Evolutionary conservation across 2,797 vertebrate genomes (phyloP), one percentile per base, ranked within the genome.

Genomic region (Melanogrammus aeglefinus): DNA sequence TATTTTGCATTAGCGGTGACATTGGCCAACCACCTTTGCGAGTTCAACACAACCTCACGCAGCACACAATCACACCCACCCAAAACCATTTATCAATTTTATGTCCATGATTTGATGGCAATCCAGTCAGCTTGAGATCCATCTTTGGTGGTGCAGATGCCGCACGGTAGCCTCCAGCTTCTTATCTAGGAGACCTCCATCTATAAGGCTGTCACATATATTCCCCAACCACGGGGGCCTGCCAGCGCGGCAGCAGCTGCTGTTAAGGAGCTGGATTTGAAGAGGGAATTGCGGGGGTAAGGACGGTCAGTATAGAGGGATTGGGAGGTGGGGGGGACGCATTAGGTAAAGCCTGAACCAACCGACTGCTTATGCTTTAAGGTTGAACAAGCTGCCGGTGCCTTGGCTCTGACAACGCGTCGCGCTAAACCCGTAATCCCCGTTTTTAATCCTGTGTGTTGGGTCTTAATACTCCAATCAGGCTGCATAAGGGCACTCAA

Each of bases 391-490:
- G 76, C 76, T 71, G 69, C 75, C 13, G 77, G 74, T 71, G 69
- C 73, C 16, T 75, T n/a, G 21, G 77, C 77, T 77, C 73, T 70
- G 51, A 27, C 51, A 77, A 83, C 78, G 70, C 79, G 29, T 75
- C 47, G 38, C 39, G 31, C 73, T 82, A 84, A 86, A 91, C 86
- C 85, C 81, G 80, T 82, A 87, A 89, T 85, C 79, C 83, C 74
- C 18, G 51, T 74, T 87, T 87, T 88, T 84, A 87, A 89, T 90
- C 86, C 80, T 72, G 78, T 72, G 80, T 63, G 74, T 77, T 75
- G 76, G 80, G 87, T 88, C 81, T 84, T 90, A 90, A 85, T 86
- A 85, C 80, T 83, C 73, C 79, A 89, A 89, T 91, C 86, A 89
- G 85, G 81, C 77, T 80, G 81, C 74, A 76, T 86, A 85, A 84